A percentile compares a stretch with the other conserved stretches of the same genome.
Conservation (phyloP, 2,113 vertebrate species). For the Planiliza haematocheilus region DNA sequence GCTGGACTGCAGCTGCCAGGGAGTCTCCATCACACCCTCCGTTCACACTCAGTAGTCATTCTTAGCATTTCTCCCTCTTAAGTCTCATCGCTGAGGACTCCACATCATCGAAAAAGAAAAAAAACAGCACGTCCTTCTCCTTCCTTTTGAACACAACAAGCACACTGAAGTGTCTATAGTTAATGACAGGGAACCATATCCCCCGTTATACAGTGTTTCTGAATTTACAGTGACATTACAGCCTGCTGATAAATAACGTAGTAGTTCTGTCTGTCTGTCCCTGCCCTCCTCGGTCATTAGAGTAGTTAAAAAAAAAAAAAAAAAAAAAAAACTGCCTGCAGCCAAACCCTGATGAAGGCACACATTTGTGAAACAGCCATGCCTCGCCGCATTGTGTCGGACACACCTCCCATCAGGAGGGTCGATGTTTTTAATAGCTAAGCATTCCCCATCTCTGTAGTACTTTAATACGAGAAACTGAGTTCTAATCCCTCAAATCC, state of each 20-base stretch:
- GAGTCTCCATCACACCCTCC: constrained; percentile 50
- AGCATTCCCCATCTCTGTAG: constrained; percentile 6
- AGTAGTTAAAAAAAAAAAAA: constrained; percentile 29
- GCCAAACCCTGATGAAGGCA: constrained; percentile 78
- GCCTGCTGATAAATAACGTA: constrained; percentile 58
- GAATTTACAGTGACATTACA: constrained; percentile 67
- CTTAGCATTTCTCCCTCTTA: constrained; percentile 9
- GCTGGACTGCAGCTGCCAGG: constrained; percentile 68
- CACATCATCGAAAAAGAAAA: neutral
- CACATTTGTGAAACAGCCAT: constrained; percentile 73
- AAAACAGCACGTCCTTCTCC: rapidly evolving
- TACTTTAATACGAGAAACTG: constrained; percentile 15
- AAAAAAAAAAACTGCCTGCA: constrained; percentile 57
- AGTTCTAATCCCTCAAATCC: constrained; percentile 26
- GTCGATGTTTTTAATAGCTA: constrained; percentile 4
- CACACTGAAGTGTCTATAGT: constrained; percentile 48
- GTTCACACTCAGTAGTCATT: constrained; percentile 53
- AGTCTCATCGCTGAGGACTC: neutral
- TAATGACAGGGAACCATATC: constrained; percentile 35
- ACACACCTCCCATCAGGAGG: too few relatives aligned
- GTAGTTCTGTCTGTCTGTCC: constrained; percentile 34
- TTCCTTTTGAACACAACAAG: constrained; percentile 44
- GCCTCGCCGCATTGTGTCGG: constrained; percentile 50
- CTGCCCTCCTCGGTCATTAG: constrained; percentile 32
- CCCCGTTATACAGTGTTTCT: constrained; percentile 57